A percentile compares a stretch with the other conserved stretches of the same genome.
phyloP scores from a whole-genome alignment of 2,888 invertebrate genomes.

The Sepioteuthis lessoniana region DNA sequence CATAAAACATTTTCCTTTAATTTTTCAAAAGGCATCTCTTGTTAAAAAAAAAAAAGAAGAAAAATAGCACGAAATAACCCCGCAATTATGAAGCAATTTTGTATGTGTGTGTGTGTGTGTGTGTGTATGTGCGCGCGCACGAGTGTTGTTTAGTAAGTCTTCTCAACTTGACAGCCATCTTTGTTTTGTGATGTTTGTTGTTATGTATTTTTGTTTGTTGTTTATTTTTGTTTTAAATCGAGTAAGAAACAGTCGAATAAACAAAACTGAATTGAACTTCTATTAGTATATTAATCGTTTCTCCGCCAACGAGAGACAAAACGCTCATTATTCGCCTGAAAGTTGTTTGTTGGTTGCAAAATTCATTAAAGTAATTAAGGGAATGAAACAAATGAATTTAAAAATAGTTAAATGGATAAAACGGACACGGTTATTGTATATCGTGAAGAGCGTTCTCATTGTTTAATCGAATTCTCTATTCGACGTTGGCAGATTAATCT shows the following conservation, averaged over 20 bases:
- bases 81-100: background rate
- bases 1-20: too few relatives aligned
- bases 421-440: background rate
- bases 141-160: too few relatives aligned
- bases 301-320: background rate
- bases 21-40: too few relatives aligned
- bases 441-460: background rate
- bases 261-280: background rate
- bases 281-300: background rate
- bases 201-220: too few relatives aligned
- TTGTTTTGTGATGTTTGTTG: background rate
- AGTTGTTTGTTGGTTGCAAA: background rate
- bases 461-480: background rate
- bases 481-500: background rate
- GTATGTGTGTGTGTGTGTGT: too few relatives aligned
- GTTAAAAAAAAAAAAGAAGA: too few relatives aligned
- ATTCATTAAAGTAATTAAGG: background rate
- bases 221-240: too few relatives aligned
- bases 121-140: too few relatives aligned
- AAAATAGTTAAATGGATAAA: constrained; percentile 1
- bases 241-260: background rate
- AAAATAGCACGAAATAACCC: background rate
- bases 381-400: background rate
- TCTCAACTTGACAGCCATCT: too few relatives aligned
- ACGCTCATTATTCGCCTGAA: background rate